These are phyloP conservation scores for Dreissena rostriformis DNA, from an alignment of 1,140 invertebrate species.

Conservation along the genomic window DNA sequence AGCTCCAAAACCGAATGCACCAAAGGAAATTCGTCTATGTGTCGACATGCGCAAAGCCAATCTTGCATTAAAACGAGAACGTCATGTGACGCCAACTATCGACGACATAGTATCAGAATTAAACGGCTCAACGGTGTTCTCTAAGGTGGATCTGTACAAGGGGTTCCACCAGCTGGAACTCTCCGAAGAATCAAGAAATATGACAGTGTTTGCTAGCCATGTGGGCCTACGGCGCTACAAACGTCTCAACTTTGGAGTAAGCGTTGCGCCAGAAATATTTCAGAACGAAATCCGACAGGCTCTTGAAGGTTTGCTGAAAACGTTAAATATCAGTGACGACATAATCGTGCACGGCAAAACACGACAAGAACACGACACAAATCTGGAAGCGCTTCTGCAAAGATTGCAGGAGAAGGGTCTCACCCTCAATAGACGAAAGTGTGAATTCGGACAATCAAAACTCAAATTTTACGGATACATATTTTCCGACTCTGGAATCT, in stretches of 20 bases:
- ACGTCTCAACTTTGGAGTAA: slow-evolving; percentile 26
- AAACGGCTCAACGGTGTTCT: slow-evolving; percentile 56
- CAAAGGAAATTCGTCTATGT: slow-evolving; percentile 53
- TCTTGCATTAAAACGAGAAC: slow-evolving; percentile 46
- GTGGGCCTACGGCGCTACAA: slow-evolving; percentile 25
- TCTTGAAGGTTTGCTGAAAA: background rate
- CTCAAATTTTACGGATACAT: background rate
- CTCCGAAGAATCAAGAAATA: slow-evolving; percentile 26
- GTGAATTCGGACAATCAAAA: slow-evolving; percentile 24
- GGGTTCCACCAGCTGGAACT: slow-evolving; percentile 68
- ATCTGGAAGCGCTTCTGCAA: background rate
- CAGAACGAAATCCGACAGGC: slow-evolving; percentile 22
- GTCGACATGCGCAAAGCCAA: slow-evolving; percentile 65
- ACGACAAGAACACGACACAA: slow-evolving; percentile 17
- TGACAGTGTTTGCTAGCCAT: slow-evolving; percentile 30
- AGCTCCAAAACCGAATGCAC: slow-evolving; percentile 62
- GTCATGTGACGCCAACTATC: slow-evolving; percentile 58
- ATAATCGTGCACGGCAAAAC: background rate
- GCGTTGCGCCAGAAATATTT: slow-evolving; percentile 35
- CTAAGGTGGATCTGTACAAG: slow-evolving; percentile 58
- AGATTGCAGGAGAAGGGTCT: slow-evolving; percentile 12
- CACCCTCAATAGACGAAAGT: slow-evolving; percentile 47
- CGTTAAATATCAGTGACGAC: background rate
- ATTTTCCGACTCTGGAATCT: slow-evolving; percentile 6
- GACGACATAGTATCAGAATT: slow-evolving; percentile 63